phyloP scores from a whole-genome alignment of 2,797 vertebrate species.

The Glyptemys insculpta region DNA sequence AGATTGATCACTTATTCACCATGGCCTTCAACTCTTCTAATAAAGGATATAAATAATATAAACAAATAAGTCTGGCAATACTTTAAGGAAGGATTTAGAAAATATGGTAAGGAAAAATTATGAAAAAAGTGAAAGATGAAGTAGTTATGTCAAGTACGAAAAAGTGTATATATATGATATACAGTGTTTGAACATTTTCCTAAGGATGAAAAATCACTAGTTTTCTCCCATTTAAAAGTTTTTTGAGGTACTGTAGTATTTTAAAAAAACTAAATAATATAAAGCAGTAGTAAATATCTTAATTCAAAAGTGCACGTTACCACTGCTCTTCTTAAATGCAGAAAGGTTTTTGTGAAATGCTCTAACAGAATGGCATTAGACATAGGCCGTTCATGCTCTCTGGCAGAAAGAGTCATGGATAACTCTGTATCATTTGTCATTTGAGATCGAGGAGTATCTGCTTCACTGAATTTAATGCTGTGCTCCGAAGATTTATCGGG shows the following conservation, averaged over 20 bases:
- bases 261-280: not conserved
- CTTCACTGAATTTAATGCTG: slow-evolving; percentile 53
- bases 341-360: slow-evolving; percentile 84
- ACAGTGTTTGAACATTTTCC: not conserved
- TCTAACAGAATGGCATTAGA: slow-evolving; percentile 71
- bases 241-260: rapidly evolving
- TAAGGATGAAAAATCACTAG: not conserved
- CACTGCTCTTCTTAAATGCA: slow-evolving; percentile 89
- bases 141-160: not conserved
- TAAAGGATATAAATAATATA: not conserved
- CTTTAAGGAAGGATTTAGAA: not conserved
- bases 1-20: not conserved
- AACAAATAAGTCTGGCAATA: not conserved
- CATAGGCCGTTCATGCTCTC: not conserved
- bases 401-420: rapidly evolving
- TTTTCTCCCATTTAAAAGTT: not conserved
- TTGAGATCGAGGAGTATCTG: slow-evolving; percentile 31
- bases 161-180: not conserved
- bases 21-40: not conserved
- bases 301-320: slow-evolving; percentile 75
- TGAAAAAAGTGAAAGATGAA: not conserved
- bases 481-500: slow-evolving; percentile 53
- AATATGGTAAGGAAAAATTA: not conserved
- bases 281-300: not conserved
- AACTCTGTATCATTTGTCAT: slow-evolving; percentile 9